phyloP scores from a whole-genome alignment of 2,888 invertebrate species.

The Acleris cristana region DNA sequence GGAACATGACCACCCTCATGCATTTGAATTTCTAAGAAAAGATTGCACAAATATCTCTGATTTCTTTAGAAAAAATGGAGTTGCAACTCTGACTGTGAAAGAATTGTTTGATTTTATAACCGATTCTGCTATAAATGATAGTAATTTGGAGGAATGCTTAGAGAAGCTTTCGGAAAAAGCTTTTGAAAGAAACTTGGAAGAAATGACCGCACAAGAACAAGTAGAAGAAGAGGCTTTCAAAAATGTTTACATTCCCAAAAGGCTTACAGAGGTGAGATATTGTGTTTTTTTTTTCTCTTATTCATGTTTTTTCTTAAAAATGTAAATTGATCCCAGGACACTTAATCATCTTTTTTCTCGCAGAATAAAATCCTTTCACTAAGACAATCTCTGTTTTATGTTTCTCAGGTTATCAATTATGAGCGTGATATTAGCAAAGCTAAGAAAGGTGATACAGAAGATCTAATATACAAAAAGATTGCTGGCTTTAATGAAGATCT shows the following conservation, averaged over 20 bases:
- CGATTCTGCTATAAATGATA: slow-evolving; percentile 92
- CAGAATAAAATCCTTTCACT: no score
- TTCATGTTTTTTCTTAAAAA: no score
- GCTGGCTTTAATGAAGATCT: slow-evolving; percentile 92
- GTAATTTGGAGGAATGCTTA: slow-evolving; percentile 92
- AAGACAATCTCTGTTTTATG: no score
- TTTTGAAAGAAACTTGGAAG: slow-evolving; percentile 84
- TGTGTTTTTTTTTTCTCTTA: not conserved
- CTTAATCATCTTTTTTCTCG: no score
- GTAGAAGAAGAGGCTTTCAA: slow-evolving; percentile 97
- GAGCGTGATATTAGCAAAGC: slow-evolving; percentile 93
- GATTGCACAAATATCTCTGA: slow-evolving; percentile 97
- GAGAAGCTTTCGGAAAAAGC: slow-evolving; percentile 88
- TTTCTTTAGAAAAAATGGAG: slow-evolving; percentile 94
- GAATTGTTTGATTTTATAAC: slow-evolving; percentile 98
- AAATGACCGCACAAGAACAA: slow-evolving; percentile 88
- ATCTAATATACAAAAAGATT: slow-evolving; percentile 93
- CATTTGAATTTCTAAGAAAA: slow-evolving; percentile 96
- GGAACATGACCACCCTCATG: slow-evolving; percentile 98
- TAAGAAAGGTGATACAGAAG: slow-evolving; percentile 88
- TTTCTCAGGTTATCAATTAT: slow-evolving; percentile 88
- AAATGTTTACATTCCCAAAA: slow-evolving; percentile 95
- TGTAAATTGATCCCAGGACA: not conserved
- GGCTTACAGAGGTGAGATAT: slow-evolving; percentile 91
- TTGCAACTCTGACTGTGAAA: slow-evolving; percentile 95